A percentile compares a stretch with the other conserved stretches of the same genome.
These are phyloP conservation scores for Luperina testacea DNA, from an alignment of 2,888 invertebrate species.

Conservation along the genomic window DNA sequence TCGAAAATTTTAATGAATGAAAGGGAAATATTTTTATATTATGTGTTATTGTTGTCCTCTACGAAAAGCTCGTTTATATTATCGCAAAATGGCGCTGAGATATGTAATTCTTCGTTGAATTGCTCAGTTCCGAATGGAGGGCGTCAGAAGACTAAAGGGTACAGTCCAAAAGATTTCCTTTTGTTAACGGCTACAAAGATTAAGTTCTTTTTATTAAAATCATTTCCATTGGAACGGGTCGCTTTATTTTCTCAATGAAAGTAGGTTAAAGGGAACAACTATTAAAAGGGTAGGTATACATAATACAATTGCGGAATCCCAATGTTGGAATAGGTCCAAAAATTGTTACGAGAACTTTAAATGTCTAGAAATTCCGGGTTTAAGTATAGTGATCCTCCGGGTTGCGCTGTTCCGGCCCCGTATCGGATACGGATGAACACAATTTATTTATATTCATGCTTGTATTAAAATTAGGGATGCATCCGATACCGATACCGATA, in stretches of 20 bases:
- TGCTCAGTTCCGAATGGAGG: slow-evolving; percentile 60
- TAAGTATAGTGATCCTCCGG: slow-evolving; percentile 56
- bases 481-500: too few relatives aligned
- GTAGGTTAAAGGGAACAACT: slow-evolving; percentile 46
- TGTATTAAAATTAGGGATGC: slow-evolving; percentile 51
- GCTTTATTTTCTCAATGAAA: slow-evolving; percentile 58
- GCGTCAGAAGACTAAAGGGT: slow-evolving; percentile 53
- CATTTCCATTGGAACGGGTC: slow-evolving; percentile 55
- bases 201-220: slow-evolving; percentile 68
- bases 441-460: slow-evolving; percentile 52
- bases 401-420: slow-evolving; percentile 18
- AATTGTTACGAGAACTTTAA: slow-evolving; percentile 56
- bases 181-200: slow-evolving; percentile 65
- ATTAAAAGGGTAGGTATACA: slow-evolving; percentile 50
- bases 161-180: slow-evolving; percentile 61
- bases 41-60: slow-evolving; percentile 11
- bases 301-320: slow-evolving; percentile 49
- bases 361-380: slow-evolving; percentile 56
- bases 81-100: slow-evolving; percentile 59
- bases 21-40: slow-evolving; percentile 5
- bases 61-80: slow-evolving; percentile 40
- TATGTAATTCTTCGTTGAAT: slow-evolving; percentile 64
- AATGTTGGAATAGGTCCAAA: slow-evolving; percentile 62
- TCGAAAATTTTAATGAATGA: background rate
- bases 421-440: slow-evolving; percentile 41